These are phyloP conservation scores for Riparia riparia DNA, from an alignment of 2,113 vertebrate genomes.

Conservation along the genomic window DNA sequence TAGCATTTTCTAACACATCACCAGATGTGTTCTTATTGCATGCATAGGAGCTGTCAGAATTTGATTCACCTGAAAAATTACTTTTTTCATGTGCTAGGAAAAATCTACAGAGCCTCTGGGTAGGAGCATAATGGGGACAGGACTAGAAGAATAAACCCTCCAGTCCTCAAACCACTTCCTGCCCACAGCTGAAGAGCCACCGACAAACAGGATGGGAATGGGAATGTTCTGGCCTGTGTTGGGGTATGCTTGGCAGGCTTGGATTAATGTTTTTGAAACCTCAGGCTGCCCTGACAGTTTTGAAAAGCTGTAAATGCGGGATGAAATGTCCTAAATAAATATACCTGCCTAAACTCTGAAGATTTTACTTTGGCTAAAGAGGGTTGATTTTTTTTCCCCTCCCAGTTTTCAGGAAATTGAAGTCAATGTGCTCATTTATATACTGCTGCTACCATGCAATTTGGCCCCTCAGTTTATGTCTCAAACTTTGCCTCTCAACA, in stretches of 20 bases:
- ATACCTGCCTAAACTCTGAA: neutral
- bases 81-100: neutral
- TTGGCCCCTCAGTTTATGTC: neutral
- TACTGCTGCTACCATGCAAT: neutral
- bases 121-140: neutral
- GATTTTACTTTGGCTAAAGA: neutral
- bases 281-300: neutral
- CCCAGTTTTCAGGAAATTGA: neutral
- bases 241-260: neutral
- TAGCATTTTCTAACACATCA: neutral
- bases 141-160: neutral
- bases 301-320: neutral
- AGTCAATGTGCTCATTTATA: neutral
- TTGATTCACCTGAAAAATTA: neutral
- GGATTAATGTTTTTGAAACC: constrained; percentile 26
- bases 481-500: neutral
- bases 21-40: neutral
- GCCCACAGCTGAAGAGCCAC: constrained; percentile 36
- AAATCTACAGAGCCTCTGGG: neutral
- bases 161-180: neutral
- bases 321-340: neutral
- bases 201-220: neutral
- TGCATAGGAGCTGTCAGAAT: neutral
- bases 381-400: neutral
- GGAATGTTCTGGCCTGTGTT: neutral